These are phyloP conservation scores for Paramormyrops hopkinsi DNA, from an alignment of 2,797 vertebrate species.

Conservation along the genomic window DNA sequence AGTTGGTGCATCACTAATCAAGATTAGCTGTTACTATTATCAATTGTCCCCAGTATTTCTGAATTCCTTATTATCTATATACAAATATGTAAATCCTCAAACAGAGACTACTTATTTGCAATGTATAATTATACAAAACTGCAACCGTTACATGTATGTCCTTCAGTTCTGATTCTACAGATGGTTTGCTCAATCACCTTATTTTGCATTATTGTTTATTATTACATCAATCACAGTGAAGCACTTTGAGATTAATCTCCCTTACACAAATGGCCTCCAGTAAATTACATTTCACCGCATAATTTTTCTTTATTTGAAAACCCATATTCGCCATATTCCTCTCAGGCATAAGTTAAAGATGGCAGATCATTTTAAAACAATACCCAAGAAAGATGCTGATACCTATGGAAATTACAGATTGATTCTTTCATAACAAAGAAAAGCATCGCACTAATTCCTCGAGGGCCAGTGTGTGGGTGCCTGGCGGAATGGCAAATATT, in stretches of 20 bases:
- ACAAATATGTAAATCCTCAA: neutral
- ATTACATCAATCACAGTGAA: neutral
- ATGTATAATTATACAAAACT: neutral
- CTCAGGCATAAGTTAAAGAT: neutral
- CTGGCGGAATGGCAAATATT: constrained; percentile 12
- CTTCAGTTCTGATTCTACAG: neutral
- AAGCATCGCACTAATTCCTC: neutral
- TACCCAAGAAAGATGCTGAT: neutral
- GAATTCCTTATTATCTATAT: neutral
- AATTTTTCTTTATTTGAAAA: neutral
- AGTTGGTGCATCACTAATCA: neutral
- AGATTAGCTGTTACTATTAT: neutral
- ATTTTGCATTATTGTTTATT: neutral
- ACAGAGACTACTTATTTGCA: neutral
- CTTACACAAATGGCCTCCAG: neutral
- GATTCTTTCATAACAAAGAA: neutral
- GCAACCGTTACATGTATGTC: neutral
- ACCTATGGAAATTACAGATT: neutral
- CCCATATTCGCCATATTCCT: neutral
- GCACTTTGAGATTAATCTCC: neutral
- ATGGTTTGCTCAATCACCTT: neutral
- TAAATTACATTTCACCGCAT: neutral
- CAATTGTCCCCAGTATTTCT: neutral
- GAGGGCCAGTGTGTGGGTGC: constrained; percentile 10
- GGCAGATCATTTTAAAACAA: neutral